Conservation (phyloP, 2,888 invertebrate species). For the Thera obeliscata region DNA sequence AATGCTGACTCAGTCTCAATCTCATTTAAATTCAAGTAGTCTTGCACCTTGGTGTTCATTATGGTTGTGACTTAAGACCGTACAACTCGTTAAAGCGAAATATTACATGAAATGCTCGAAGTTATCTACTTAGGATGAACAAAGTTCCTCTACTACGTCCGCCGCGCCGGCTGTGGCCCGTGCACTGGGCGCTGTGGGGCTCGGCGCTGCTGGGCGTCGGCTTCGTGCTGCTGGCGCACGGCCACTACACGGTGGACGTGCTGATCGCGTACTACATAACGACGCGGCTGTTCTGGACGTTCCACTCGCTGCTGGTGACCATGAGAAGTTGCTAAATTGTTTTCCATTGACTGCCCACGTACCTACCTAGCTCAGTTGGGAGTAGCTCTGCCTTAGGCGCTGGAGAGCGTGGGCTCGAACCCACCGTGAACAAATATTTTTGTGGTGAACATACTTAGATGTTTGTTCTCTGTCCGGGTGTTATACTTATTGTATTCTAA, state of each 20-base stretch:
- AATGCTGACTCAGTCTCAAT: slow-evolving; percentile 33
- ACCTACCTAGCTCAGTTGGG: too few relatives aligned
- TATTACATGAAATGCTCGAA: slow-evolving; percentile 4
- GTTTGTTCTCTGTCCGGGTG: too few relatives aligned
- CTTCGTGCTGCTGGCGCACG: slow-evolving; percentile 93
- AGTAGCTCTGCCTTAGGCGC: too few relatives aligned
- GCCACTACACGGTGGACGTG: slow-evolving; percentile 96
- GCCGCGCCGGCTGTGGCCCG: slow-evolving; percentile 89
- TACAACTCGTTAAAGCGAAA: slow-evolving; percentile 12
- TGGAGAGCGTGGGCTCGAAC: too few relatives aligned
- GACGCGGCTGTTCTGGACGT: slow-evolving; percentile 95
- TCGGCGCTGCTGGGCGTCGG: slow-evolving; percentile 89
- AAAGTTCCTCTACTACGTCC: slow-evolving; percentile 59
- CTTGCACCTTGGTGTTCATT: slow-evolving; percentile 13
- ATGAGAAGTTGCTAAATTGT: too few relatives aligned
- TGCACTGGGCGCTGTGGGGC: slow-evolving; percentile 92
- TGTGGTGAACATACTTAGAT: too few relatives aligned
- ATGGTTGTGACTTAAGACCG: slow-evolving; percentile 12
- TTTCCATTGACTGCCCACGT: too few relatives aligned
- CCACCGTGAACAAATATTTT: too few relatives aligned
- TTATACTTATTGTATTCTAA: too few relatives aligned
- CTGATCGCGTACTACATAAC: slow-evolving; percentile 95
- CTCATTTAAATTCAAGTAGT: slow-evolving; percentile 37
- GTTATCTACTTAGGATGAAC: slow-evolving; percentile 43
- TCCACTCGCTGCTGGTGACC: slow-evolving; percentile 92